phyloP scores from a whole-genome alignment of 1,140 invertebrate genomes.

The Colletes gigas region DNA sequence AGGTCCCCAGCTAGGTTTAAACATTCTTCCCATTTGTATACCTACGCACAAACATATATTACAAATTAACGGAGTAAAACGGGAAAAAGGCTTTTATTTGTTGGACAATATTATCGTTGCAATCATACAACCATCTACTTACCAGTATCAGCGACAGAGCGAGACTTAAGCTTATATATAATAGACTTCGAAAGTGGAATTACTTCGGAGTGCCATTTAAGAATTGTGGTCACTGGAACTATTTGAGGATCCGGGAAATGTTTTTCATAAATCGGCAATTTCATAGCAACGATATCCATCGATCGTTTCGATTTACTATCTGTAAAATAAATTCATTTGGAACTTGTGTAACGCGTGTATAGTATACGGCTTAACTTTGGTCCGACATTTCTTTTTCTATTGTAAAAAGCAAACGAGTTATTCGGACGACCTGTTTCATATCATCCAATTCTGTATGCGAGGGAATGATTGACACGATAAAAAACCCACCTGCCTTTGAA shows the following conservation, averaged over 20 bases:
- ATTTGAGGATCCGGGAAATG: constrained; percentile 16
- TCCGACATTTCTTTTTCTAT: too few relatives aligned
- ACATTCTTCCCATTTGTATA: constrained; percentile 84
- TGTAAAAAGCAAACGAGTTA: too few relatives aligned
- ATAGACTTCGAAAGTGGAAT: constrained; percentile 79
- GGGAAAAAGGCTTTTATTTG: too few relatives aligned
- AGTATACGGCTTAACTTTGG: too few relatives aligned
- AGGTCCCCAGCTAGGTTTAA: constrained; percentile 89
- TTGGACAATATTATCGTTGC: too few relatives aligned
- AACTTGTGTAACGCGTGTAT: not conserved
- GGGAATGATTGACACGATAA: too few relatives aligned
- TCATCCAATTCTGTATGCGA: too few relatives aligned
- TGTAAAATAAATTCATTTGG: not conserved
- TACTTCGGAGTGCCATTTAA: constrained; percentile 77
- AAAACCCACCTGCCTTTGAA: not conserved
- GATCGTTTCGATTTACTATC: constrained; percentile 17
- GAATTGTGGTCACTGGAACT: constrained; percentile 70
- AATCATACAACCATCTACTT: not conserved
- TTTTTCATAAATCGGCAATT: not conserved
- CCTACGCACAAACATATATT: constrained; percentile 27
- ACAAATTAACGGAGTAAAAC: too few relatives aligned
- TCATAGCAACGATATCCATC: not conserved
- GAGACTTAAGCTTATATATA: constrained; percentile 78
- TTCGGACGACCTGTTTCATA: too few relatives aligned
- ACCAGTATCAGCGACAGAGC: constrained; percentile 85